Percentiles rank a stretch among this genome's conserved stretches.
These are phyloP conservation scores for Aurelia sp. DNA, from an alignment of 30 jellyfish, hydroid and myxozoan genomes.

Conservation along the genomic window DNA sequence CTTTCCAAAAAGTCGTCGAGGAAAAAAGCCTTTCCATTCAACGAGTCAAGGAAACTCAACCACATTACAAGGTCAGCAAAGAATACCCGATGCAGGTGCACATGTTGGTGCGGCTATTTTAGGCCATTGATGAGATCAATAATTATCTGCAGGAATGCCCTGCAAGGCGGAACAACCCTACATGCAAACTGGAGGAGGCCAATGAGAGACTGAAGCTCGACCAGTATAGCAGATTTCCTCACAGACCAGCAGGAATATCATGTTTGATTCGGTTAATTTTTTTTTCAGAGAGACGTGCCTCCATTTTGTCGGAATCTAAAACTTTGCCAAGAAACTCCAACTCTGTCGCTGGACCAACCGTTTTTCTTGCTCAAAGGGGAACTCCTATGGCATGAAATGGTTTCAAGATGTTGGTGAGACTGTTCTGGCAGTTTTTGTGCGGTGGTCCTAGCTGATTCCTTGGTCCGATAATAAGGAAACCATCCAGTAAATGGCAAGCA, in stretches of 20 bases:
- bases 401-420: no score
- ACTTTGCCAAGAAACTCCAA: constrained; percentile 46
- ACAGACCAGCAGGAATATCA: neutral
- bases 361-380: constrained; percentile 49
- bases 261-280: constrained; percentile 38
- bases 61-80: constrained; percentile 63
- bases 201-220: constrained; percentile 50
- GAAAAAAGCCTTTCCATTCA: constrained; percentile 74
- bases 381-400: constrained; percentile 20
- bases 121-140: constrained; percentile 40
- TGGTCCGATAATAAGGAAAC: no score
- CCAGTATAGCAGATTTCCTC: constrained; percentile 23
- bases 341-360: constrained; percentile 65
- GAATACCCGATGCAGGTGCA: constrained; percentile 31
- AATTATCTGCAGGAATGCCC: constrained; percentile 23
- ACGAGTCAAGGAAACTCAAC: constrained; percentile 31
- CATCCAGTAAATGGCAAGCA: no score
- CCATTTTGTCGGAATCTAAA: constrained; percentile 45
- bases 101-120: constrained; percentile 26
- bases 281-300: constrained; percentile 42
- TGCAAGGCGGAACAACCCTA: constrained; percentile 25
- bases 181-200: constrained; percentile 70
- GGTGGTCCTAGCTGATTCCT: no score
- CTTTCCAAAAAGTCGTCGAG: neutral
- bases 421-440: no score